Percentiles rank a stretch among this genome's conserved stretches.
These are phyloP conservation scores for Aphelinus certus DNA, from an alignment of 1,140 invertebrate genomes.

Conservation along the genomic window DNA sequence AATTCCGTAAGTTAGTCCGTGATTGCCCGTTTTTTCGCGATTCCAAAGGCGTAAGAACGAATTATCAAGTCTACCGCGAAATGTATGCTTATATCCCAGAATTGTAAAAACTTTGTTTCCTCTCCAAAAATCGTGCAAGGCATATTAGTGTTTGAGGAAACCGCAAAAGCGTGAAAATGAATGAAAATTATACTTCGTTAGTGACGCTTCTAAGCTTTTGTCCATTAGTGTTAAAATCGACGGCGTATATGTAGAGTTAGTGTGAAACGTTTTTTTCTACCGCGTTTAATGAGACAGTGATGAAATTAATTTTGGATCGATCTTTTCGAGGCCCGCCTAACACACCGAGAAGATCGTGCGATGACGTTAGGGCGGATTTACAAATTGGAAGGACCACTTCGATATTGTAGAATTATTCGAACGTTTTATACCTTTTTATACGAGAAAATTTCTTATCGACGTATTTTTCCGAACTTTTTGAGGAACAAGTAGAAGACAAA, in stretches of 20 bases:
- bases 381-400: constrained; percentile 37
- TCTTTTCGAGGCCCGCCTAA: constrained; percentile 2
- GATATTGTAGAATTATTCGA: constrained; percentile 39
- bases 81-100: not conserved
- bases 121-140: not conserved
- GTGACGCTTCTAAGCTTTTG: constrained; percentile 32
- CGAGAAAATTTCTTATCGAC: constrained; percentile 10
- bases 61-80: not conserved
- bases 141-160: constrained; percentile 6
- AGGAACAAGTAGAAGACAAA: not conserved
- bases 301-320: constrained; percentile 4
- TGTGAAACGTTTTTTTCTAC: constrained; percentile 8
- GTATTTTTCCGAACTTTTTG: constrained; percentile 25
- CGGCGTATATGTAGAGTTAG: constrained; percentile 5
- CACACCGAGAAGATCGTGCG: constrained; percentile 1
- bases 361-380: constrained; percentile 18
- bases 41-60: constrained; percentile 5
- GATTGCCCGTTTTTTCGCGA: constrained; percentile 11
- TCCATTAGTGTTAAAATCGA: constrained; percentile 32
- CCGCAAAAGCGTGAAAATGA: constrained; percentile 8
- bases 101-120: not conserved
- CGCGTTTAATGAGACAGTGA: not conserved
- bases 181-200: constrained; percentile 23
- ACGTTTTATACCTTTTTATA: constrained; percentile 38
- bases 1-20: constrained; percentile 14